Evolutionary conservation across 2,888 invertebrate genomes (phyloP).

Genomic region (Artemia sp.): DNA sequence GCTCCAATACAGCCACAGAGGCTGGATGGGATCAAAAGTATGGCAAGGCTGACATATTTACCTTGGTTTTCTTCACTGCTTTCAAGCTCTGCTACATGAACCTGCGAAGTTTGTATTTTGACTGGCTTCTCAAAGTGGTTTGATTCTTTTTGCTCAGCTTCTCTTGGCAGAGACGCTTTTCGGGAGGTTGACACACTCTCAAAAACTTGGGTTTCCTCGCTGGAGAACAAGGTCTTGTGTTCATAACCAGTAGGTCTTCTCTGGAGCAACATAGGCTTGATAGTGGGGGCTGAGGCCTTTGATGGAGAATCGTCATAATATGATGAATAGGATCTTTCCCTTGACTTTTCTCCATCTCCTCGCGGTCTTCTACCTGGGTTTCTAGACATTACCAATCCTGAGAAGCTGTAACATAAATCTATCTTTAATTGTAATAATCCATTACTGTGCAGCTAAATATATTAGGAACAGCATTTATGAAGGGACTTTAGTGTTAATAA

Average conservation of each 20-base stretch:
- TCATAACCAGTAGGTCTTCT: conserved; percentile 1
- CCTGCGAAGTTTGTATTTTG: too few species aligned
- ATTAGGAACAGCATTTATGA: too few species aligned
- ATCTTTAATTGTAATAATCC: too few species aligned
- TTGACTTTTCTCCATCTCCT: neutral
- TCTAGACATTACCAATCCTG: neutral
- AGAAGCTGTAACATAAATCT: too few species aligned
- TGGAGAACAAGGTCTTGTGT: neutral
- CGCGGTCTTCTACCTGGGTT: conserved; percentile 11
- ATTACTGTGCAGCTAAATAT: too few species aligned
- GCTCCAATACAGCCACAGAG: too few species aligned
- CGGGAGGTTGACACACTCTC: neutral
- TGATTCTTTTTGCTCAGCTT: neutral
- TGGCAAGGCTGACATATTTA: too few species aligned
- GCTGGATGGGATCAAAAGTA: too few species aligned
- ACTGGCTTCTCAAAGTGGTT: too few species aligned
- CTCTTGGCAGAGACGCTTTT: conserved; percentile 1
- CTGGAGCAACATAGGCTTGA: conserved; percentile 9
- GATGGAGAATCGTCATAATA: neutral
- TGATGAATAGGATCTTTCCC: neutral
- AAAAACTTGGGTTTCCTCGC: neutral
- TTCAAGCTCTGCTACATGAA: too few species aligned
- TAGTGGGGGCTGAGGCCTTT: neutral
- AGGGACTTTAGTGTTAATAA: too few species aligned
- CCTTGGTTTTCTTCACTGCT: too few species aligned